Evolutionary conservation across 2,888 invertebrate species (phyloP).

Genomic region (Phasia obesa): DNA sequence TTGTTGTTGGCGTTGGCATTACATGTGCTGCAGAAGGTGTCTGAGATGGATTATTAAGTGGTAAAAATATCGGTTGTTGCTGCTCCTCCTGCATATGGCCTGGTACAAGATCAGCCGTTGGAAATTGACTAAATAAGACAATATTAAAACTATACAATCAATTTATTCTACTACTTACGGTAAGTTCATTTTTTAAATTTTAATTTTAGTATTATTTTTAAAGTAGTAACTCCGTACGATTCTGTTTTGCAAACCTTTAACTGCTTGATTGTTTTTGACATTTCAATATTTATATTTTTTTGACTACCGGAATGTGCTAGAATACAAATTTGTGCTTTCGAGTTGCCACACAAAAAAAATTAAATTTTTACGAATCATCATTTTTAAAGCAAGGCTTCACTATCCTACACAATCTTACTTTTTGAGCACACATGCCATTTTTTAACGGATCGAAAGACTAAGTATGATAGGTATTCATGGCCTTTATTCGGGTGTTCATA

Average conservation of each 20-base stretch:
- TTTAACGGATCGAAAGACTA: too few species aligned
- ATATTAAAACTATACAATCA: neutral
- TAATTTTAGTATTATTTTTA: neutral
- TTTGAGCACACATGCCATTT: too few species aligned
- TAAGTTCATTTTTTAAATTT: conserved; percentile 32
- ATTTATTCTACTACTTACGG: conserved; percentile 44
- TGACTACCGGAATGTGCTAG: conserved; percentile 48
- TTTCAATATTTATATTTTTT: conserved; percentile 21
- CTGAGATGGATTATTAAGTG: conserved; percentile 18
- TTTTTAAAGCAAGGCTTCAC: too few species aligned
- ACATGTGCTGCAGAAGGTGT: conserved; percentile 62
- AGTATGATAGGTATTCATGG: too few species aligned
- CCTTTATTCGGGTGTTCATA: too few species aligned
- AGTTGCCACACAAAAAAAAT: conserved; percentile 16
- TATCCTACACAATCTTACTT: too few species aligned
- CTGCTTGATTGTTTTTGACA: conserved; percentile 40
- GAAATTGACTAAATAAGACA: conserved; percentile 16
- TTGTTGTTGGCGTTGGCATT: conserved; percentile 74
- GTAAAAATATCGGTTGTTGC: conserved; percentile 42
- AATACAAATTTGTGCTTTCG: conserved; percentile 2
- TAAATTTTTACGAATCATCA: too few species aligned
- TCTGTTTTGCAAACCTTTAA: conserved; percentile 12
- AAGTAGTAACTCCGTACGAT: neutral
- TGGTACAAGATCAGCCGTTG: conserved; percentile 18
- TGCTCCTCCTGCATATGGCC: conserved; percentile 33